A percentile compares a stretch with the other conserved stretches of the same genome.
phyloP scores from a whole-genome alignment of 2,113 vertebrate species.

The Ifrita kowaldi region DNA sequence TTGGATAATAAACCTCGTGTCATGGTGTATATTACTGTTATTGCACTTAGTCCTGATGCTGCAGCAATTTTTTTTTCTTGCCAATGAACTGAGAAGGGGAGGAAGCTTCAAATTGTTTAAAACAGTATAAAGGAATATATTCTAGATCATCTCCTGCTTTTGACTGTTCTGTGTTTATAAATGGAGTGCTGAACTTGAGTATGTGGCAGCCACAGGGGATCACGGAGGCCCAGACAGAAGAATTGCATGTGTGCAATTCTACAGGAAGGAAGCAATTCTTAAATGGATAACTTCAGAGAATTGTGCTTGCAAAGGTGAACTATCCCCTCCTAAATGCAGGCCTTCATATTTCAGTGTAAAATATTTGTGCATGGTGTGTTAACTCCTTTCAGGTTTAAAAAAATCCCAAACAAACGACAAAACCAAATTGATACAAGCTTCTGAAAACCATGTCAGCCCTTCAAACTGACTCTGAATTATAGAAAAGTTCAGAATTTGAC shows the following conservation, averaged over 20 bases:
- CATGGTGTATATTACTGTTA: not conserved
- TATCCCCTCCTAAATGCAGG: not conserved
- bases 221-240: not conserved
- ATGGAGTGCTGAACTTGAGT: not conserved
- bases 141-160: not conserved
- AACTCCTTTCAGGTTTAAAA: not conserved
- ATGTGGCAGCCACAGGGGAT: not conserved
- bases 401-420: not conserved
- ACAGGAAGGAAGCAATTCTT: not conserved
- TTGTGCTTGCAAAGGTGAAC: not conserved
- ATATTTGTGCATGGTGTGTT: not conserved
- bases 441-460: not conserved
- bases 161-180: not conserved
- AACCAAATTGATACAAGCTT: not conserved
- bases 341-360: not conserved
- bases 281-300: rapidly evolving
- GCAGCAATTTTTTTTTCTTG: not conserved
- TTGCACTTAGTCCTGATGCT: not conserved
- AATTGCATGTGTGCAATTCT: not conserved
- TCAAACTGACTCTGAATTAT: not conserved
- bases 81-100: not conserved
- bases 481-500: not conserved
- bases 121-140: not conserved
- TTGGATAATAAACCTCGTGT: not conserved
- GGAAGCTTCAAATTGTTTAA: not conserved